Evolutionary conservation across 2,888 invertebrate species (phyloP).

Genomic region (Toxonevra muliebris): DNA sequence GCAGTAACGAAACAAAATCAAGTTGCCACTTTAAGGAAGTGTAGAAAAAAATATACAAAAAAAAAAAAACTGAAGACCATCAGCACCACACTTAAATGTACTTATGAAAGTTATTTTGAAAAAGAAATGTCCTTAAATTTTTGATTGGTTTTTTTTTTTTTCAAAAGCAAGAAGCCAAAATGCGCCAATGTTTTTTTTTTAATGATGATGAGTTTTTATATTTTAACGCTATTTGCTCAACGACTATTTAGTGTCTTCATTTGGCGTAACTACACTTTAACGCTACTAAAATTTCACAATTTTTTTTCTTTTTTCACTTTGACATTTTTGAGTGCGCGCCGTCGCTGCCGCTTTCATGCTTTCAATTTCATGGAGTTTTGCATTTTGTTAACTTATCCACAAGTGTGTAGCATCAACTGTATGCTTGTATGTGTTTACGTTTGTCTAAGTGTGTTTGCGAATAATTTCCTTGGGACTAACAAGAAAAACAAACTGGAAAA

Average conservation of each 20-base stretch:
- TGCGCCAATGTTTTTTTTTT: slow-evolving; percentile 8
- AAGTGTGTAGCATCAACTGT: slow-evolving; percentile 4
- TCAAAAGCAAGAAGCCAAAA: too few relatives aligned
- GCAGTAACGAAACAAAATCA: too few relatives aligned
- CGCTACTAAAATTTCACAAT: neutral
- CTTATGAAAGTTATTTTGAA: neutral
- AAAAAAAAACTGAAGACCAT: too few relatives aligned
- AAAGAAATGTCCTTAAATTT: too few relatives aligned
- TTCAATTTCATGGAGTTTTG: slow-evolving; percentile 30
- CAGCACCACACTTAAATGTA: too few relatives aligned
- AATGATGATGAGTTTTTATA: slow-evolving; percentile 32
- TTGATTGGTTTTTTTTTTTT: too few relatives aligned
- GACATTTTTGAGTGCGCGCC: neutral
- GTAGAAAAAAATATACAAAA: too few relatives aligned
- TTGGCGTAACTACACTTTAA: neutral
- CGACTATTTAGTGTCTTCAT: neutral
- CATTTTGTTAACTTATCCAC: slow-evolving; percentile 1
- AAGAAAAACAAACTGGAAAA: slow-evolving; percentile 20
- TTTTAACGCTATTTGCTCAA: slow-evolving; percentile 30
- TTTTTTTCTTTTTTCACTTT: neutral
- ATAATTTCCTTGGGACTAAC: slow-evolving; percentile 36
- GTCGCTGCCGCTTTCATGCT: neutral
- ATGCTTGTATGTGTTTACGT: neutral
- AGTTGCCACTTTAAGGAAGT: too few relatives aligned
- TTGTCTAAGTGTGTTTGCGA: slow-evolving; percentile 10